Conservation (phyloP, 2,888 invertebrate species). For the Beris chalybata region DNA sequence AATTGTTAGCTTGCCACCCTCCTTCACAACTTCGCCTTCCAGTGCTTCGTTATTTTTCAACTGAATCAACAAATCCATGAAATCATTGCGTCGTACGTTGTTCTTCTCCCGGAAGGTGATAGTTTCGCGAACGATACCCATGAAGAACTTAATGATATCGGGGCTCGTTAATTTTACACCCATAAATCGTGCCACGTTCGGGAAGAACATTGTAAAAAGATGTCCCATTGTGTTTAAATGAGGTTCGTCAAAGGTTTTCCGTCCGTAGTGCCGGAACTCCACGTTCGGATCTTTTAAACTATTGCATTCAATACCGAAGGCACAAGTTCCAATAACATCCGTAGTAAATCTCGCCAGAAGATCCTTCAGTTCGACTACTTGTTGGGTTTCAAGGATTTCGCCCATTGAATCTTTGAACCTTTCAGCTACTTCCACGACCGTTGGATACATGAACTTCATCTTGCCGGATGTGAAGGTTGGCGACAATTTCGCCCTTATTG, state of each 20-base stretch:
- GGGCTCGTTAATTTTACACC: conserved; percentile 41
- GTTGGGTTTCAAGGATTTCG: neutral
- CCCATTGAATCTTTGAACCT: conserved; percentile 43
- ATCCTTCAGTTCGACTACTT: conserved; percentile 54
- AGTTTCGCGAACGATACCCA: conserved; percentile 51
- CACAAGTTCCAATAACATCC: conserved; percentile 52
- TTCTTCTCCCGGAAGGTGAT: conserved; percentile 52
- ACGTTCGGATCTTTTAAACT: conserved; percentile 43
- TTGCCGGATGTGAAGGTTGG: conserved; percentile 36
- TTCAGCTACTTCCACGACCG: conserved; percentile 44
- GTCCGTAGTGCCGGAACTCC: conserved; percentile 48
- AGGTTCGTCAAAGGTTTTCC: conserved; percentile 33
- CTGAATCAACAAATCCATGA: conserved; percentile 45
- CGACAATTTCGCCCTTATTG: conserved; percentile 46
- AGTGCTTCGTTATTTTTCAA: conserved; percentile 45
- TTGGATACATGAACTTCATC: conserved; percentile 45
- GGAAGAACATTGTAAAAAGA: neutral
- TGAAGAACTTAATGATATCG: conserved; percentile 47
- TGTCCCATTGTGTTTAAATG: too few species aligned
- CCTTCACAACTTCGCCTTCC: neutral
- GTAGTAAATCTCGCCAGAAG: conserved; percentile 47
- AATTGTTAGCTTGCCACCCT: conserved; percentile 48
- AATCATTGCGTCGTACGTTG: conserved; percentile 56
- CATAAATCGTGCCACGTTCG: neutral
- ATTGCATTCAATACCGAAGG: conserved; percentile 58